Conservation (phyloP, 2,888 invertebrate species). For the Pristionchus maxplancki region DNA sequence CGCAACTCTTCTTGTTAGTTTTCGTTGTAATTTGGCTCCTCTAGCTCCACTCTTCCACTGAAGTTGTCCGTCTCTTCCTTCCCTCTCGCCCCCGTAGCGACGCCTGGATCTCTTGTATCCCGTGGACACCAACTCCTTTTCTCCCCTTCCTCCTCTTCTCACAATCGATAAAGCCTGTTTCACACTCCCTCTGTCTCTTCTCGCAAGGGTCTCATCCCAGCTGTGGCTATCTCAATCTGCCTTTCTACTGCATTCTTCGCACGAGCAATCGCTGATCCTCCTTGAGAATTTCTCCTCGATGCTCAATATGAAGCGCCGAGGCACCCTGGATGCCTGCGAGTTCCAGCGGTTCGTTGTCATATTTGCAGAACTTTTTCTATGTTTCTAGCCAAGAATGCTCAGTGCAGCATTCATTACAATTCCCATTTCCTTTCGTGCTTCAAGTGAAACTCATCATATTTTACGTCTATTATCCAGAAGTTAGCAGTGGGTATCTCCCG, state of each 20-base stretch:
- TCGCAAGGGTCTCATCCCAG: neutral
- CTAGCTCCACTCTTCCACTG: too few species aligned
- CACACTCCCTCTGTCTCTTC: neutral
- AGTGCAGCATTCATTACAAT: neutral
- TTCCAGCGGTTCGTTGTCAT: neutral
- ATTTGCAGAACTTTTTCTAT: neutral
- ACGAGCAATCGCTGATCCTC: neutral
- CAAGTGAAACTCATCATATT: neutral
- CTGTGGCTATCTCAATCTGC: neutral
- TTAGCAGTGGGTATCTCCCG: too few species aligned
- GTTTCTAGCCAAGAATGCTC: neutral
- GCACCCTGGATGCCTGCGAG: constrained; percentile 12
- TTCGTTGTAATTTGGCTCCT: too few species aligned
- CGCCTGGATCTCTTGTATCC: neutral
- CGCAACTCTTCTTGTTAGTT: too few species aligned
- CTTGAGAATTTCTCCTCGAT: neutral
- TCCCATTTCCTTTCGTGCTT: neutral
- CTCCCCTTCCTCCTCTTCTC: neutral
- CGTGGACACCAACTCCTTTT: neutral
- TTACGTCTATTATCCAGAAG: neutral
- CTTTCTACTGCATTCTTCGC: neutral
- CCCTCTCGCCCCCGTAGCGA: neutral
- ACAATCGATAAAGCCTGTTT: neutral
- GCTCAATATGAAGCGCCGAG: constrained; percentile 8
- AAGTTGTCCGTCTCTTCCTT: neutral